Base-by-base conservation (phyloP, 2,888 invertebrate species). In the Lithodes maja region DNA sequence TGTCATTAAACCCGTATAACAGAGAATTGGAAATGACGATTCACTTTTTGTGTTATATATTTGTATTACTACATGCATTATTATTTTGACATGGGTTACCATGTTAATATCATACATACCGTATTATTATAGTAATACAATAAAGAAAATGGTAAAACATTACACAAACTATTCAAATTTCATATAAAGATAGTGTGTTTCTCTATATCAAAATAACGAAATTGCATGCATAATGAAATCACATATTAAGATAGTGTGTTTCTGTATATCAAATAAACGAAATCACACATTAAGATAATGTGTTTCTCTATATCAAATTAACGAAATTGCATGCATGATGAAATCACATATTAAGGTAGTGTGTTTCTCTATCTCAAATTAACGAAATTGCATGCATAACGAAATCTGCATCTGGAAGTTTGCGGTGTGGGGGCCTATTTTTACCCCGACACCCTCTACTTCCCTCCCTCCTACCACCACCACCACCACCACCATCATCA, bases 391-490 rank as follows among this genome's bases (percentile, higher is more conserved):
- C 61, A 61, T 61, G 61, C 61, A 61, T 12, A 7, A 12, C 61
- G 61, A 12, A 61, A 61, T 61, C 61, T 61, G 61, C 61, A 61
- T 61, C 61, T 61, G 55, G 77, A 15, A 80, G 17, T 54, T 15
- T 80, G n/a, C 54, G 80, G 55, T 80, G n/a, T 80, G 80, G 55
- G 54, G 53, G 55, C 55, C 55, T 80, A 80, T 80, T 80, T 80
- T 80, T 80, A 80, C 55, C 2, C 17, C 15, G 5, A n/a, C 17
- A 53, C 50, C 50, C 50, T 49, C 17, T 79, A 9, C 49, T 53
- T 79, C 79, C 68, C 50, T 68, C 68, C n/a, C n/a, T 50, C 50
- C 53, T 7, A 33, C 68, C 12, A 61, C 49, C 68, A 1, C 81
- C 81, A 17, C 71, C 3, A 9, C 3, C 79, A 52, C 83, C 33